Evolutionary conservation across 2,797 vertebrate species (phyloP).

Genomic region (Liparis tanakae): DNA sequence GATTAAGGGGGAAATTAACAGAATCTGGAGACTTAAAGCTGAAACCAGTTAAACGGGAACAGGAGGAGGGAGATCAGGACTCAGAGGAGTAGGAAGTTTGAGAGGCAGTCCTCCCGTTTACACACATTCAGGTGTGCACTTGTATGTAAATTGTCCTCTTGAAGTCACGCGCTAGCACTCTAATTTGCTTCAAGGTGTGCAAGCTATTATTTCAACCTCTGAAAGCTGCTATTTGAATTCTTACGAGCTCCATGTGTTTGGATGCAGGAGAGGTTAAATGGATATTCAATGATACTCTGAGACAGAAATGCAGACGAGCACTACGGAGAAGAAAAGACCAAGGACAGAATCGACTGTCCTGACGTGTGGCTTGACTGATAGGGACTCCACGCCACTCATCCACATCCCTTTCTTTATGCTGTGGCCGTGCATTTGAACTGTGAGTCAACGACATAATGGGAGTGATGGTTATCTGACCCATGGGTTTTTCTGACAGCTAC

Average conservation of each 20-base stretch:
- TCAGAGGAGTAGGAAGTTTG: slow-evolving; percentile 37
- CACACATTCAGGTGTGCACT: slow-evolving; percentile 43
- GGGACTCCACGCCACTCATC: slow-evolving; percentile 36
- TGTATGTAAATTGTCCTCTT: slow-evolving; percentile 42
- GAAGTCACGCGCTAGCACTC: slow-evolving; percentile 28
- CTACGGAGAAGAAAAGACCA: slow-evolving; percentile 20
- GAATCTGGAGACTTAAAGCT: slow-evolving; percentile 73
- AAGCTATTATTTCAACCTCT: slow-evolving; percentile 30
- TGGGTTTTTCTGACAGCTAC: slow-evolving; percentile 51
- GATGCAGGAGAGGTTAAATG: slow-evolving; percentile 25
- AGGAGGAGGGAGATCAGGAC: slow-evolving; percentile 57
- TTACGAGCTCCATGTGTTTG: background rate
- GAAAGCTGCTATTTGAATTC: slow-evolving; percentile 25
- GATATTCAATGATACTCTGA: slow-evolving; percentile 19
- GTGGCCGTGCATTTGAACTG: slow-evolving; percentile 46
- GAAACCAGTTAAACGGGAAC: slow-evolving; percentile 74
- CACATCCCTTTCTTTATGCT: slow-evolving; percentile 26
- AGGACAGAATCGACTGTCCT: slow-evolving; percentile 37
- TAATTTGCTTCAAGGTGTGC: slow-evolving; percentile 36
- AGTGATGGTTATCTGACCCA: slow-evolving; percentile 60
- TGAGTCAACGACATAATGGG: slow-evolving; percentile 57
- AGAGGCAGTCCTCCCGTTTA: slow-evolving; percentile 40
- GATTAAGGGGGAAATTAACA: slow-evolving; percentile 75
- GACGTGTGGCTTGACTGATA: slow-evolving; percentile 34
- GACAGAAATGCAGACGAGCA: slow-evolving; percentile 37